These are phyloP conservation scores for Macrotrachela quadricornifera DNA, from an alignment of 1,140 invertebrate species.

Conservation along the genomic window DNA sequence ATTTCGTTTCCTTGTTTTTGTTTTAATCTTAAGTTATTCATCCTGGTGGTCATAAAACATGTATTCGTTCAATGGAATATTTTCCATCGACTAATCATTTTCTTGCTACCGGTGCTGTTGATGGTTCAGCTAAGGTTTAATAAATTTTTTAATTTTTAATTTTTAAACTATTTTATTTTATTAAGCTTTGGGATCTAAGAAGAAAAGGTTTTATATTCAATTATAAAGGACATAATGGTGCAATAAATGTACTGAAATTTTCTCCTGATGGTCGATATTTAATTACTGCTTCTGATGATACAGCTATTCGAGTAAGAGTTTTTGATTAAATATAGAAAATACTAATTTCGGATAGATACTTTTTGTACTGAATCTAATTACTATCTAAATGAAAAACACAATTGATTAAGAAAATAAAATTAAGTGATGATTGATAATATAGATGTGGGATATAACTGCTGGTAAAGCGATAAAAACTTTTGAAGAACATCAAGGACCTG, in stretches of 20 bases:
- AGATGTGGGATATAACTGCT: slow-evolving; percentile 64
- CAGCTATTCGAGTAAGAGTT: slow-evolving; percentile 42
- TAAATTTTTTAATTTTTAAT: no score
- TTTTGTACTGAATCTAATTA: no score
- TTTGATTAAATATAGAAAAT: neutral
- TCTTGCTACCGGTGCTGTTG: slow-evolving; percentile 69
- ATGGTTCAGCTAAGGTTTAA: slow-evolving; percentile 22
- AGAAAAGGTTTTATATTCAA: slow-evolving; percentile 57
- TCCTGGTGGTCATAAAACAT: slow-evolving; percentile 66
- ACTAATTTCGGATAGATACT: no score
- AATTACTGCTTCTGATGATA: slow-evolving; percentile 75
- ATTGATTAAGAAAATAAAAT: no score
- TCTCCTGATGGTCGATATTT: slow-evolving; percentile 94
- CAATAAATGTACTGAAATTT: slow-evolving; percentile 75
- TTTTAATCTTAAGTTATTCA: slow-evolving; percentile 50
- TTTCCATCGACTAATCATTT: slow-evolving; percentile 76
- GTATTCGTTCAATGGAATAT: slow-evolving; percentile 74
- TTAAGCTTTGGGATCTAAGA: slow-evolving; percentile 47
- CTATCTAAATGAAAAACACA: no score
- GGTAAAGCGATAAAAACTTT: slow-evolving; percentile 72
- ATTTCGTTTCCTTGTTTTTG: no score
- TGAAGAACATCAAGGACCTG: slow-evolving; percentile 52
- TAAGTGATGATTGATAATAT: neutral
- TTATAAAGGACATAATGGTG: slow-evolving; percentile 50
- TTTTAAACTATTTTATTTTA: no score